A percentile compares a stretch with the other conserved stretches of the same genome.
These are phyloP conservation scores for Penaeus vannamei DNA, from an alignment of 1,140 invertebrate genomes.

Conservation along the genomic window DNA sequence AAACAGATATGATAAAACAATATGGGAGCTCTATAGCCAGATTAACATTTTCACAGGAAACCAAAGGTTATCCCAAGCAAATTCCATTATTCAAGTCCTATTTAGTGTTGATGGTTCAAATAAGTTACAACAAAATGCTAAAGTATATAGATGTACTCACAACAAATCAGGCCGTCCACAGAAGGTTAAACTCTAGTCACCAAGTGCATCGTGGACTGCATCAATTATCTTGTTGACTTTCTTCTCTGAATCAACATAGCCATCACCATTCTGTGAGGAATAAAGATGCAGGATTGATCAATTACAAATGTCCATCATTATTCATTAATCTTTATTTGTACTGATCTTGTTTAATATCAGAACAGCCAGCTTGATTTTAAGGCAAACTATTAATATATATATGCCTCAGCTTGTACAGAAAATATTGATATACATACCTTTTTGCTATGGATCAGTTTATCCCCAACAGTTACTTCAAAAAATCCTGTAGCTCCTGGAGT, in stretches of 20 bases:
- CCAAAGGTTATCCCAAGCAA: no score
- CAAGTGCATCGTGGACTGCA: constrained; percentile 51
- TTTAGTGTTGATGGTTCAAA: no score
- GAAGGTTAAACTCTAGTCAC: neutral
- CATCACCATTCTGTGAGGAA: constrained; percentile 45
- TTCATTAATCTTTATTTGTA: neutral
- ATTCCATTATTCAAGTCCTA: no score
- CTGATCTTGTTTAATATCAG: neutral
- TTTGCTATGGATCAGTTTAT: constrained; percentile 54
- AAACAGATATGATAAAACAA: no score
- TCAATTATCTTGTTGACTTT: constrained; percentile 55
- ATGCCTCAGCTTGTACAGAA: neutral
- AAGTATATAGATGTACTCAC: no score
- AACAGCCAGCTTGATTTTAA: neutral
- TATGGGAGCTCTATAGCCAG: no score
- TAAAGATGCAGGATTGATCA: no score
- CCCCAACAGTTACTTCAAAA: constrained; percentile 59
- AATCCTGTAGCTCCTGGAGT: constrained; percentile 51
- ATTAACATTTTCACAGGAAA: no score
- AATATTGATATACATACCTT: constrained; percentile 26
- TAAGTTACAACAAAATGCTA: no score
- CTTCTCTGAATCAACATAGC: constrained; percentile 54
- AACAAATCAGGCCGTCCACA: no score
- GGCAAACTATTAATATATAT: neutral
- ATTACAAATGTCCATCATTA: neutral